Conservation (phyloP, 2,888 invertebrate species). For the Zeuzera pyrina region DNA sequence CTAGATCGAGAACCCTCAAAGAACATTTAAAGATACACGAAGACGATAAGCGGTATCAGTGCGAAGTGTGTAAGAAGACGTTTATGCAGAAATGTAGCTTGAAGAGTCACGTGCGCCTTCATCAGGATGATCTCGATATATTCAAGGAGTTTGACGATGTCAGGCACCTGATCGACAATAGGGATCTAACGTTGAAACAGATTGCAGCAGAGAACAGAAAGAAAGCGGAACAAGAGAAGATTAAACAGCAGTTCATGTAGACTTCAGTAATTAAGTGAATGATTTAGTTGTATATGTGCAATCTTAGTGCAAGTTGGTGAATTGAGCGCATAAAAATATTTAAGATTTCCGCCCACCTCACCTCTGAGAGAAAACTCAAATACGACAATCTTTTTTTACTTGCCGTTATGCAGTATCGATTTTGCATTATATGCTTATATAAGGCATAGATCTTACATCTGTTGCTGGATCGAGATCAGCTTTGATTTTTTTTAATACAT, state of each 20-base stretch:
- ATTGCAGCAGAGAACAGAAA: slow-evolving; percentile 55
- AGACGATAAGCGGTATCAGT: slow-evolving; percentile 48
- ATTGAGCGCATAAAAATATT: too few species aligned
- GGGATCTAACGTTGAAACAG: slow-evolving; percentile 57
- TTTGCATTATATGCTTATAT: too few species aligned
- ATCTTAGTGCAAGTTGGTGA: too few species aligned
- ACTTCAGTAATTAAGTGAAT: too few species aligned
- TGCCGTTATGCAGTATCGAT: too few species aligned
- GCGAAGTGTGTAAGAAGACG: slow-evolving; percentile 54
- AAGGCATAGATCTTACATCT: too few species aligned
- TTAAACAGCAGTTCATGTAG: slow-evolving; percentile 1
- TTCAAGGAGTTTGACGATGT: slow-evolving; percentile 67
- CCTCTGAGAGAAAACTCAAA: too few species aligned
- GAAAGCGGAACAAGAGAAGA: slow-evolving; percentile 37
- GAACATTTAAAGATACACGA: slow-evolving; percentile 54
- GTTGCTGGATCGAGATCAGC: too few species aligned
- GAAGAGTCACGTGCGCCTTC: slow-evolving; percentile 51
- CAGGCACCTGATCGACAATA: slow-evolving; percentile 57
- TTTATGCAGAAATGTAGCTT: slow-evolving; percentile 60
- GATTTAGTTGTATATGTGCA: slow-evolving; percentile 12
- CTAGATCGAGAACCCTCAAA: slow-evolving; percentile 40
- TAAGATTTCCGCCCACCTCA: too few species aligned
- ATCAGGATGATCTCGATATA: slow-evolving; percentile 61
- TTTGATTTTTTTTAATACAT: too few species aligned
- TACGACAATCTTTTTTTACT: too few species aligned